phyloP scores from a whole-genome alignment of 92 coral and sea anemone genomes.

The Phenganax marumi region DNA sequence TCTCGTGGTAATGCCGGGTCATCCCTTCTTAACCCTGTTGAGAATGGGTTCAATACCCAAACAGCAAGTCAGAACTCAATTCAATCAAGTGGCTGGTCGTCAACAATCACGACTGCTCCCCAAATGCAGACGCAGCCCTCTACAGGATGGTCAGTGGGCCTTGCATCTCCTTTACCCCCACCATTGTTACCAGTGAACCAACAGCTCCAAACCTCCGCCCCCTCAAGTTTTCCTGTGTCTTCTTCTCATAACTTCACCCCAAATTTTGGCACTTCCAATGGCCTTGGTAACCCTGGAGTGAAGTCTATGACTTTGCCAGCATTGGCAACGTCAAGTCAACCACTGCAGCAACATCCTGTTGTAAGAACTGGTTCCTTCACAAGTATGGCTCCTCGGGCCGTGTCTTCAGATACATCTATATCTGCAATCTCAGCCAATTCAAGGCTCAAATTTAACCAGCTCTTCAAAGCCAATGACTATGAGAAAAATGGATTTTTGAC shows the following conservation, averaged over 20 bases:
- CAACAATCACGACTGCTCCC: slow-evolving; percentile 6
- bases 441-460: slow-evolving; percentile 83
- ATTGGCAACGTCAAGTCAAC: slow-evolving; percentile 19
- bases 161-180: slow-evolving; percentile 15
- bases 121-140: not conserved
- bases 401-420: slow-evolving; percentile 1
- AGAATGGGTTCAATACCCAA: slow-evolving; percentile 27
- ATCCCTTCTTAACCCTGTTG: slow-evolving; percentile 38
- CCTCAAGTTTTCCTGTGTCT: slow-evolving; percentile 19
- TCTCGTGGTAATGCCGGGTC: slow-evolving; percentile 77
- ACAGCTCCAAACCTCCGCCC: slow-evolving; percentile 33
- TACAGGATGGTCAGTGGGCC: slow-evolving; percentile 42
- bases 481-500: slow-evolving; percentile 76
- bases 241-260: slow-evolving; percentile 8
- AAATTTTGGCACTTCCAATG: slow-evolving; percentile 37
- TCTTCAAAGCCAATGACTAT: slow-evolving; percentile 84
- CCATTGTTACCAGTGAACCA: slow-evolving; percentile 32
- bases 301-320: slow-evolving; percentile 23
- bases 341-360: slow-evolving; percentile 29
- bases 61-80: slow-evolving; percentile 57
- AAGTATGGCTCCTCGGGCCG: slow-evolving; percentile 13
- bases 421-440: slow-evolving; percentile 66
- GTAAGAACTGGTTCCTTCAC: slow-evolving; percentile 16
- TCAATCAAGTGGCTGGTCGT: slow-evolving; percentile 45
- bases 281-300: slow-evolving; percentile 18